Percentiles rank a stretch among this genome's conserved stretches.
Evolutionary conservation across 37 sponge, comb jelly and placozoan species (phyloP).

Genomic region (Ephydatia muelleri): DNA sequence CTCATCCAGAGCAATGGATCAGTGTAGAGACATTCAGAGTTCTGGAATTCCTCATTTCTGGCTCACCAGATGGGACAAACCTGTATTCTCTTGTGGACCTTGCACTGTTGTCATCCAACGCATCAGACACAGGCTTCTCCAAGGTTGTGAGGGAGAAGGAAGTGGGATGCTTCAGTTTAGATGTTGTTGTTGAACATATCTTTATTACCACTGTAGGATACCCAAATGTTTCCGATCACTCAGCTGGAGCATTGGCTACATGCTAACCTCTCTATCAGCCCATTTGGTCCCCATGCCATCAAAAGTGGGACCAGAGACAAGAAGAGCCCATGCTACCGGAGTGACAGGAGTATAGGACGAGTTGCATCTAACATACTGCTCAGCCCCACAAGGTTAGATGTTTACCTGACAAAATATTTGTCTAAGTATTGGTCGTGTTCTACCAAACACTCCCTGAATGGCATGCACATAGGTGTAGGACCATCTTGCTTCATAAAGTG

Average conservation of each 20-base stretch:
- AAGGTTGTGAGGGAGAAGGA: no score
- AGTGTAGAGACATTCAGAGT: constrained; percentile 40
- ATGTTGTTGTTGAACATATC: background rate
- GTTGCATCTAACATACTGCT: constrained; percentile 27
- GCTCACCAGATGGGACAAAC: constrained; percentile 1
- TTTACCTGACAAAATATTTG: no score
- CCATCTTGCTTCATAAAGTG: constrained; percentile 27
- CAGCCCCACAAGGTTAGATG: constrained; percentile 6
- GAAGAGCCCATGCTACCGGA: constrained; percentile 42
- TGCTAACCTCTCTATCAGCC: constrained; percentile 26
- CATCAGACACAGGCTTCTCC: constrained; percentile 27
- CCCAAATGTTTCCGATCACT: constrained; percentile 25
- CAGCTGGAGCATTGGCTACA: constrained; percentile 58
- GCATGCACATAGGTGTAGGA: constrained; percentile 21
- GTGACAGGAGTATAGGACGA: constrained; percentile 39
- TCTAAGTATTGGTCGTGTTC: background rate
- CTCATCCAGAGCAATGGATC: background rate
- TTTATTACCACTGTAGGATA: constrained; percentile 23
- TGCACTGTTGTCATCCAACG: constrained; percentile 11
- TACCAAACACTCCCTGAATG: background rate
- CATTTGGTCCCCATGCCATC: constrained; percentile 52
- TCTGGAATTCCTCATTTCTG: constrained; percentile 38
- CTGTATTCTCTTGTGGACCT: constrained; percentile 16
- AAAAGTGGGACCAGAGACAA: constrained; percentile 39
- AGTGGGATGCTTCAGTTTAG: background rate